phyloP scores from a whole-genome alignment of 2,888 invertebrate species.

The Eledona agricola region DNA sequence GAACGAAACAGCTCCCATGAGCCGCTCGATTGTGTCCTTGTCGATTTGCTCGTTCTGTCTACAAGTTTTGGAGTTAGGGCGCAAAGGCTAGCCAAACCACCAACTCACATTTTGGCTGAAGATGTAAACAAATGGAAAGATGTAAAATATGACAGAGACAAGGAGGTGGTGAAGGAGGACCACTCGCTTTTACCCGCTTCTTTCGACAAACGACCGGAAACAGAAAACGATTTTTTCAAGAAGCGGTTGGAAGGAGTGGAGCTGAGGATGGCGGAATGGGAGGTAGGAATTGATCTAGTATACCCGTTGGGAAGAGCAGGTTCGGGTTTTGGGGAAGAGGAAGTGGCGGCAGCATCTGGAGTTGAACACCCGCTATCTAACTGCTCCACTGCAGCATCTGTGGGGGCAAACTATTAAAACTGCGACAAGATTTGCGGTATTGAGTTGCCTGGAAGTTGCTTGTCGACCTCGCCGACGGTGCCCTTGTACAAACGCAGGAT shows the following conservation, averaged over 20 bases:
- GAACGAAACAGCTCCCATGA: constrained; percentile 75
- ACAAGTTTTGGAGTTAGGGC: neutral
- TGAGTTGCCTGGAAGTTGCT: constrained; percentile 19
- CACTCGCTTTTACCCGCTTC: constrained; percentile 33
- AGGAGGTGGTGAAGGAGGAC: constrained; percentile 41
- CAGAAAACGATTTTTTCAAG: constrained; percentile 49
- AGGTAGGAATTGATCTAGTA: constrained; percentile 44
- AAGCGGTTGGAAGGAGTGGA: constrained; percentile 30
- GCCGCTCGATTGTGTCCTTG: constrained; percentile 66
- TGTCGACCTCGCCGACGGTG: constrained; percentile 58
- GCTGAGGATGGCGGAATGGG: constrained; percentile 43
- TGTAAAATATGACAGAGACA: constrained; percentile 48
- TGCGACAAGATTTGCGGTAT: no score
- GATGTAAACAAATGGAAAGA: constrained; percentile 50
- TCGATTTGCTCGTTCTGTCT: constrained; percentile 55
- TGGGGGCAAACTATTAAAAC: constrained; percentile 2
- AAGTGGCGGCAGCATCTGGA: constrained; percentile 5
- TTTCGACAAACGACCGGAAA: constrained; percentile 44
- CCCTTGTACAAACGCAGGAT: constrained; percentile 66
- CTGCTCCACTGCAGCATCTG: constrained; percentile 9
- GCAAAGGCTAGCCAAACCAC: neutral
- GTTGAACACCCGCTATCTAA: no score
- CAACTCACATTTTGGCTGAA: constrained; percentile 43
- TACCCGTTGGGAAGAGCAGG: constrained; percentile 41
- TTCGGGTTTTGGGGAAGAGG: constrained; percentile 8